Evolutionary conservation across 2,113 vertebrate genomes (phyloP).

Genomic region (Pterocles gutturalis): DNA sequence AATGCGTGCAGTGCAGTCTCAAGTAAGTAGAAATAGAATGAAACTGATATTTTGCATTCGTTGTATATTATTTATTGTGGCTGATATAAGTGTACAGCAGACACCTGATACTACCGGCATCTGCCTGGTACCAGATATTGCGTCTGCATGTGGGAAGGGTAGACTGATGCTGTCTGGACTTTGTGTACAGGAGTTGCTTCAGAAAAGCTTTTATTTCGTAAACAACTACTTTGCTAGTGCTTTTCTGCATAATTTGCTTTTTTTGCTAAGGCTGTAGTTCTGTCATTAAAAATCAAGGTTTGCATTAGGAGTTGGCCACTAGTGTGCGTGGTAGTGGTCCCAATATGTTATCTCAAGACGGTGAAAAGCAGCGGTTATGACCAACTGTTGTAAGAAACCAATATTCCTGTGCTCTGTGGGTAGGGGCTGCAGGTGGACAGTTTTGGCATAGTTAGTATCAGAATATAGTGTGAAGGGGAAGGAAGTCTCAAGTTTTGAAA

Average conservation of each 20-base stretch:
- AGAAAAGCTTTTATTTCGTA: not conserved
- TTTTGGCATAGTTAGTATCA: not conserved
- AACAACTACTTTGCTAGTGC: not conserved
- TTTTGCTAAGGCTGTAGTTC: not conserved
- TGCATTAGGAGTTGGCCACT: not conserved
- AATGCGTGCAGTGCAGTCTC: slow-evolving; percentile 28
- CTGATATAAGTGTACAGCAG: slow-evolving; percentile 52
- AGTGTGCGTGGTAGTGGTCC: not conserved
- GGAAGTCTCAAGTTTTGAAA: not conserved
- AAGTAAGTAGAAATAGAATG: slow-evolving; percentile 61
- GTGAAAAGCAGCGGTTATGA: not conserved
- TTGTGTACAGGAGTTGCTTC: not conserved
- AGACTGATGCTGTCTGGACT: not conserved
- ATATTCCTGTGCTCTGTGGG: not conserved
- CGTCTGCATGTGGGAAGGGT: not conserved
- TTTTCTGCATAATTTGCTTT: not conserved
- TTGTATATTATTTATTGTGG: slow-evolving; percentile 74
- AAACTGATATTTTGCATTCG: slow-evolving; percentile 64
- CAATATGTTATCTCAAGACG: not conserved
- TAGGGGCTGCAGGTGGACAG: not conserved
- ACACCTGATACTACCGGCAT: slow-evolving; percentile 25
- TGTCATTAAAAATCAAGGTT: not conserved
- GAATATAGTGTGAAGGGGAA: not conserved
- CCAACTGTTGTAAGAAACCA: not conserved
- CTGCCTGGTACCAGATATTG: not conserved